phyloP scores from a whole-genome alignment of 2,797 vertebrate species.

The Eurystomus glaucurus region DNA sequence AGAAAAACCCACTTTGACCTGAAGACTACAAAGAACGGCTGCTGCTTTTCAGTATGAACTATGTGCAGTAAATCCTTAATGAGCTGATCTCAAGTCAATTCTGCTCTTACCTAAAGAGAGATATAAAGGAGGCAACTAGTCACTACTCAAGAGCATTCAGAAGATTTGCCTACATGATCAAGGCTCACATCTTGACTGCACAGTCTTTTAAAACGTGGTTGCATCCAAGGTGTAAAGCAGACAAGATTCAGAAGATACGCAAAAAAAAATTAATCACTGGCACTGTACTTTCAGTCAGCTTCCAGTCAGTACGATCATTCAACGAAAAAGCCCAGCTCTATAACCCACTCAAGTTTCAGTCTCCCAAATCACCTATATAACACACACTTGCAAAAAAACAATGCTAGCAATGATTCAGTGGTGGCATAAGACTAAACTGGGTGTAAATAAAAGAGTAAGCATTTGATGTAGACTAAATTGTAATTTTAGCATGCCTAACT shows the following conservation, averaged over 20 bases:
- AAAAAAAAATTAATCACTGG: background rate
- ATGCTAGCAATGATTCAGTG: background rate
- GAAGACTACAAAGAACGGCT: background rate
- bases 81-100: background rate
- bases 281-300: background rate
- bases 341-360: background rate
- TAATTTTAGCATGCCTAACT: background rate
- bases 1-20: background rate
- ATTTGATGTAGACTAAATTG: background rate
- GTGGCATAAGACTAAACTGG: background rate
- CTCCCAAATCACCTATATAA: background rate
- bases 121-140: accelerated
- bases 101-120: background rate
- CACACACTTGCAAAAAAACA: background rate
- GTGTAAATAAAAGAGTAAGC: background rate
- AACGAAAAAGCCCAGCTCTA: background rate
- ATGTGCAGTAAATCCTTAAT: background rate
- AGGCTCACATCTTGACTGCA: background rate
- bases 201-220: background rate
- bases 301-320: background rate
- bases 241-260: background rate
- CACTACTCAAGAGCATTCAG: background rate
- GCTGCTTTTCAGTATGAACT: background rate
- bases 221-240: background rate
- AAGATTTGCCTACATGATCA: background rate